Evolutionary conservation across 2,113 vertebrate species (phyloP).

Genomic region (Oncorhynchus masou): DNA sequence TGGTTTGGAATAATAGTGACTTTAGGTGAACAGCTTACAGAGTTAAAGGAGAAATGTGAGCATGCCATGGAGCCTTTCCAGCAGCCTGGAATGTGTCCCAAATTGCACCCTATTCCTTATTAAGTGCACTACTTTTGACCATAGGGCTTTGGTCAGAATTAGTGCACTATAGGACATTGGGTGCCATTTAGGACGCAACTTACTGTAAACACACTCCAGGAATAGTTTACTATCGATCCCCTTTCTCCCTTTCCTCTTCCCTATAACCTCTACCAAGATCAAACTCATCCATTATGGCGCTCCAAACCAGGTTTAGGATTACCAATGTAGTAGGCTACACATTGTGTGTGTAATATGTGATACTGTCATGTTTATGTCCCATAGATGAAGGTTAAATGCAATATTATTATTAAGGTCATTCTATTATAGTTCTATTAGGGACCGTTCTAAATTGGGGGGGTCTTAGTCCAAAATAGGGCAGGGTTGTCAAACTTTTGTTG

Average conservation of each 20-base stretch:
- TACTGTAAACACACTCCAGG: slow-evolving; percentile 59
- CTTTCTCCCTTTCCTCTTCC: slow-evolving; percentile 21
- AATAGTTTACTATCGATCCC: slow-evolving; percentile 56
- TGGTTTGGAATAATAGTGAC: slow-evolving; percentile 36
- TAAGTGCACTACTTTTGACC: too few relatives aligned
- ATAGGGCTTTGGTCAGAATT: too few relatives aligned
- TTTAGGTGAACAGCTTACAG: slow-evolving; percentile 22
- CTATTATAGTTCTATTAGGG: too few relatives aligned
- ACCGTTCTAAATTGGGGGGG: too few relatives aligned
- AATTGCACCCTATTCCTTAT: too few relatives aligned
- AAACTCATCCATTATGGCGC: slow-evolving; percentile 1
- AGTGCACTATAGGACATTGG: too few relatives aligned
- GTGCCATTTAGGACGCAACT: slow-evolving; percentile 23
- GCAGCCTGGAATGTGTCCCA: slow-evolving; percentile 4
- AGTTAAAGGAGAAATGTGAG: slow-evolving; percentile 61
- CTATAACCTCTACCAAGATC: slow-evolving; percentile 20
- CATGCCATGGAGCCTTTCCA: slow-evolving; percentile 27
- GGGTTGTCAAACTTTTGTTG: too few relatives aligned
- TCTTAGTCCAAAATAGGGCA: too few relatives aligned
- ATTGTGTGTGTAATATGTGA: neutral
- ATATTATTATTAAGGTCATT: neutral
- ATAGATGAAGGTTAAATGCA: neutral
- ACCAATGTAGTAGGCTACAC: neutral
- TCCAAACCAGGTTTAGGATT: slow-evolving; percentile 45
- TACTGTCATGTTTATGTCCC: neutral